These are phyloP conservation scores for Thunnus thynnus DNA, from an alignment of 2,113 vertebrate species.

Conservation along the genomic window DNA sequence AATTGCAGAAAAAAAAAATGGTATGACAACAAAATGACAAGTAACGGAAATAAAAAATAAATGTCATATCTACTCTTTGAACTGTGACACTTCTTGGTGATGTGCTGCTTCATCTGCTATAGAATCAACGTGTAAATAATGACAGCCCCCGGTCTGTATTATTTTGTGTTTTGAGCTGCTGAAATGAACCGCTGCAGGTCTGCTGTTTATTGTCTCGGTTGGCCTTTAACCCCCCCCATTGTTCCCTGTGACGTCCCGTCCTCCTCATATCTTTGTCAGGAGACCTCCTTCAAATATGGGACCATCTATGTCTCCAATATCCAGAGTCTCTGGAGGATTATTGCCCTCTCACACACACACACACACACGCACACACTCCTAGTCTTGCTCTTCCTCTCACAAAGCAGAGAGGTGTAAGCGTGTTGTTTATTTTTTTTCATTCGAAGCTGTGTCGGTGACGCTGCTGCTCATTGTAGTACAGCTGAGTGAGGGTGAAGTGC, in stretches of 20 bases:
- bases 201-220: slow-evolving; percentile 16
- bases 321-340: slow-evolving; percentile 23
- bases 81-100: background rate
- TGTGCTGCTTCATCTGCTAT: background rate
- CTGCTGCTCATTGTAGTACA: slow-evolving; percentile 49
- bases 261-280: slow-evolving; percentile 51
- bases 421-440: slow-evolving; percentile 11
- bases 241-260: slow-evolving; percentile 21
- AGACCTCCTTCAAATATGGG: slow-evolving; percentile 1
- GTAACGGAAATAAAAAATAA: background rate
- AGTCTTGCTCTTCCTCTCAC: slow-evolving; percentile 13
- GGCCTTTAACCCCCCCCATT: slow-evolving; percentile 43
- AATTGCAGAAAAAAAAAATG: background rate
- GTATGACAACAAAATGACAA: slow-evolving; percentile 21
- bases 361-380: slow-evolving; percentile 8
- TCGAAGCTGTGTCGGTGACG: slow-evolving; percentile 30
- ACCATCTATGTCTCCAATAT: slow-evolving; percentile 16
- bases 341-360: slow-evolving; percentile 22
- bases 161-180: background rate
- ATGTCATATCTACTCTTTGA: background rate
- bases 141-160: background rate
- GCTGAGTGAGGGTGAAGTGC: slow-evolving; percentile 62
- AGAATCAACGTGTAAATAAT: background rate
- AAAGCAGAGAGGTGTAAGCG: slow-evolving; percentile 7
- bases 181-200: background rate